A percentile compares a stretch with the other conserved stretches of the same genome.
These are phyloP conservation scores for Pycnonotus jocosus DNA, from an alignment of 2,113 vertebrate genomes.

Conservation along the genomic window DNA sequence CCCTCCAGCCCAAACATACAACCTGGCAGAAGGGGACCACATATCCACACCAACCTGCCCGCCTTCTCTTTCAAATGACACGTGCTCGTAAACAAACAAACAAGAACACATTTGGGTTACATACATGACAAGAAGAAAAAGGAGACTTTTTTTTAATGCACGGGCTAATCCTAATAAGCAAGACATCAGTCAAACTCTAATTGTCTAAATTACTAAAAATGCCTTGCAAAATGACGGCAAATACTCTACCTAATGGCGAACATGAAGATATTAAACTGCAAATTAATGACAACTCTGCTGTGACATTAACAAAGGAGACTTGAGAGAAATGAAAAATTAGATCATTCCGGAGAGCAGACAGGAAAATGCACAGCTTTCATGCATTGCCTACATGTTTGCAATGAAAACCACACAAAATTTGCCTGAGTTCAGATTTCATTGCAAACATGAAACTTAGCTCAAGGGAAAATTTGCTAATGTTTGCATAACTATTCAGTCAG, in stretches of 20 bases:
- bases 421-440: slow-evolving; percentile 27
- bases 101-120: not conserved
- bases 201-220: not conserved
- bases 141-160: not conserved
- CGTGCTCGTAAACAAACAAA: slow-evolving; percentile 25
- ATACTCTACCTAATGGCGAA: not conserved
- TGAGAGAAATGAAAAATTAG: slow-evolving; percentile 20
- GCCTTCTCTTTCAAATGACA: slow-evolving; percentile 21
- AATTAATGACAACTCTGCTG: not conserved
- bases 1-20: not conserved
- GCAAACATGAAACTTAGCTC: slow-evolving; percentile 48
- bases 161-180: not conserved
- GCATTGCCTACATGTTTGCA: slow-evolving; percentile 3
- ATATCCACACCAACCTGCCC: not conserved
- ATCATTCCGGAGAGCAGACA: not conserved
- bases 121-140: not conserved
- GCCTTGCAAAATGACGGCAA: not conserved
- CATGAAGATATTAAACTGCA: not conserved
- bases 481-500: slow-evolving; percentile 42
- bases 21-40: slow-evolving; percentile 14
- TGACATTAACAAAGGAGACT: not conserved
- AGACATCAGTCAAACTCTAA: not conserved
- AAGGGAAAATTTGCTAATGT: slow-evolving; percentile 48
- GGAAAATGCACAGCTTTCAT: slow-evolving; percentile 9
- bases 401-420: slow-evolving; percentile 46